Base-by-base conservation (phyloP, 2,797 vertebrate genomes). In the Heliangelus exortis region DNA sequence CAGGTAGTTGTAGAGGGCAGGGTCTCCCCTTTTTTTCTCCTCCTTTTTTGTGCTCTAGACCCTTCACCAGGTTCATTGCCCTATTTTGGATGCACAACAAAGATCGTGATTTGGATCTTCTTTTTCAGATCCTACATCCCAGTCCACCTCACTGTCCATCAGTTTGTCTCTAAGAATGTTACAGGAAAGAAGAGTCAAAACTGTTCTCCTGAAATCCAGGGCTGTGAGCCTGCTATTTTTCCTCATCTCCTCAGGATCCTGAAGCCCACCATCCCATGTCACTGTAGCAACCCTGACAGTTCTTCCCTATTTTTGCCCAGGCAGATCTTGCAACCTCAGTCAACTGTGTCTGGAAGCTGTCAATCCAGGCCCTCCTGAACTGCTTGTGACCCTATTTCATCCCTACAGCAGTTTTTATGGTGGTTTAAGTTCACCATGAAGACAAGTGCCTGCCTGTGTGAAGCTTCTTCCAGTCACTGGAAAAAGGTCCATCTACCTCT, bases 321-420 rank as follows among this genome's bases (percentile, higher is more conserved):
- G 51, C 26, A 82, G 17, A 67, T 26, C 0, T 0, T 3, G 15
- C 13, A 10, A 12, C 4, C 1, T 6, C 5, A 2, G 19, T 7
- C 34, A 33, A n/a, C 20, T 31, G 23, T 62, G 16, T 31, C 67
- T 55, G 63, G 39, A 87, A 67, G 29, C 17, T 85, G 57, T 3
- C 43, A 63, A 18, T 71, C 50, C 33, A 87, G 12, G 20, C 87
- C 10, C 41, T 80, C 53, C 25, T 50, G 34, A 59, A 53, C 1
- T 23, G 10, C 12, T 67, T 80, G 10, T 68, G 18, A 25, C 34
- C 34, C 45, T 88, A 19, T 72, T 18, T 5, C 43, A 39, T 28
- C 10, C 21, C 21, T 84, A 26, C 17, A 23, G 43, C n/a, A 69
- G 21, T 28, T 90, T 66, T 20, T 7, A 22, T 20, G 9, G 9